Conservation (phyloP, 2,888 invertebrate genomes). For the Gnatocerus cornutus region DNA sequence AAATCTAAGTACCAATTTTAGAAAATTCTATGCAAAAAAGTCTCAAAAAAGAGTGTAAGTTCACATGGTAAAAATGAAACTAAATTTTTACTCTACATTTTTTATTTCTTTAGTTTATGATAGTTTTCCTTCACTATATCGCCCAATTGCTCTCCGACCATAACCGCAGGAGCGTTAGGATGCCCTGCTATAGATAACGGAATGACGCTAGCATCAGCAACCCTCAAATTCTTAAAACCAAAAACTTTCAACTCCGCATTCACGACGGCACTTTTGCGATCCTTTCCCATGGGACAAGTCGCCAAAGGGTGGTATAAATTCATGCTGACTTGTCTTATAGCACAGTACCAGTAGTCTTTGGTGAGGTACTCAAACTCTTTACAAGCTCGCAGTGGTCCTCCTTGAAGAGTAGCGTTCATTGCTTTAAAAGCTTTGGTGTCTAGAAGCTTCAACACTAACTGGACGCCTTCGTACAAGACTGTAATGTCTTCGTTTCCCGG, state of each 20-base stretch:
- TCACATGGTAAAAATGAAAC: no score
- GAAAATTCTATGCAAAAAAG: no score
- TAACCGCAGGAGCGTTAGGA: constrained; percentile 72
- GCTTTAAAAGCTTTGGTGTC: constrained; percentile 73
- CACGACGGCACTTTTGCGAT: constrained; percentile 42
- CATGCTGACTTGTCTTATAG: constrained; percentile 48
- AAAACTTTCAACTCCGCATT: neutral
- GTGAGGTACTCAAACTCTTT: neutral
- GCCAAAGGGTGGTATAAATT: constrained; percentile 52
- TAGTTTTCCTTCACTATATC: neutral
- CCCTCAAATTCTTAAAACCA: constrained; percentile 75
- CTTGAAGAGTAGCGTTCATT: constrained; percentile 70
- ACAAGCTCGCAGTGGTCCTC: constrained; percentile 8
- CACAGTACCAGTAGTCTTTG: constrained; percentile 55
- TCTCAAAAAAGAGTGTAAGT: no score
- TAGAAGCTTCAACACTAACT: constrained; percentile 68
- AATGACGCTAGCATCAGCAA: constrained; percentile 79
- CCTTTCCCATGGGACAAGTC: constrained; percentile 53
- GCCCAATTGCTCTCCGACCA: constrained; percentile 7
- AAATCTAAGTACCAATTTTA: no score
- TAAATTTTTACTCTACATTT: no score
- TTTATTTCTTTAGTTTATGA: neutral
- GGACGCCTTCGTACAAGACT: constrained; percentile 73
- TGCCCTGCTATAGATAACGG: constrained; percentile 78
- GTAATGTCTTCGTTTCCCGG: constrained; percentile 71